Conservation (phyloP, 2,888 invertebrate species). For the Orthonychiurus folsomi region DNA sequence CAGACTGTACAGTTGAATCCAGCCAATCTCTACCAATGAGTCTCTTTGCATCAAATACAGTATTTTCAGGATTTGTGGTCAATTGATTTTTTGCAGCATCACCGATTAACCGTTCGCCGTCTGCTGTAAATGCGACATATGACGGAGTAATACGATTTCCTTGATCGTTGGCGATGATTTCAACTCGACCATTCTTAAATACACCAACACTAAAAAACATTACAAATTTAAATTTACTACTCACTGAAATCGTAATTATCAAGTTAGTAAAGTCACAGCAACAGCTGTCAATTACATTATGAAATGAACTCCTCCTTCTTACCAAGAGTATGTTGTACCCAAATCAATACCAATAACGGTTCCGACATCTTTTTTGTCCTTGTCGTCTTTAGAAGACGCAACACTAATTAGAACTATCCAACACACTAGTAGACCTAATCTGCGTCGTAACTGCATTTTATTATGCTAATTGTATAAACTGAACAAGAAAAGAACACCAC, state of each 20-base stretch:
- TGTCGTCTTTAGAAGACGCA: slow-evolving; percentile 41
- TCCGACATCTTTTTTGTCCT: slow-evolving; percentile 80
- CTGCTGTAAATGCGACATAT: slow-evolving; percentile 91
- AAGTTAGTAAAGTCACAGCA: too few relatives aligned
- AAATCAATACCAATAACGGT: slow-evolving; percentile 98
- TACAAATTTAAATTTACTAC: slow-evolving; percentile 15
- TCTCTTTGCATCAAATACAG: slow-evolving; percentile 96
- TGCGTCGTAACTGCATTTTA: too few relatives aligned
- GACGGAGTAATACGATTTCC: slow-evolving; percentile 97
- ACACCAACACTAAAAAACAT: slow-evolving; percentile 71
- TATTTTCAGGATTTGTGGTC: slow-evolving; percentile 97
- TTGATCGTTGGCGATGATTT: slow-evolving; percentile 98
- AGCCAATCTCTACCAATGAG: slow-evolving; percentile 93
- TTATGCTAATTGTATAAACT: too few relatives aligned
- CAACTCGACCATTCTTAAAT: slow-evolving; percentile 93
- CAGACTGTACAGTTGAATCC: slow-evolving; percentile 83
- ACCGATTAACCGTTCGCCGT: slow-evolving; percentile 92
- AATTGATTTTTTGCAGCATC: slow-evolving; percentile 99
- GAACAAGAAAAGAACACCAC: too few relatives aligned
- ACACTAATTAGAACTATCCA: too few relatives aligned
- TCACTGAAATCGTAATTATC: too few relatives aligned
- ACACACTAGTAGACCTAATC: too few relatives aligned
- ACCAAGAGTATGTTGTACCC: slow-evolving; percentile 98
- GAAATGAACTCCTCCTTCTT: too few relatives aligned
- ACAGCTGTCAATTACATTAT: too few relatives aligned